Evolutionary conservation across 2,113 vertebrate genomes (phyloP).

Genomic region (Dascyllus trimaculatus): DNA sequence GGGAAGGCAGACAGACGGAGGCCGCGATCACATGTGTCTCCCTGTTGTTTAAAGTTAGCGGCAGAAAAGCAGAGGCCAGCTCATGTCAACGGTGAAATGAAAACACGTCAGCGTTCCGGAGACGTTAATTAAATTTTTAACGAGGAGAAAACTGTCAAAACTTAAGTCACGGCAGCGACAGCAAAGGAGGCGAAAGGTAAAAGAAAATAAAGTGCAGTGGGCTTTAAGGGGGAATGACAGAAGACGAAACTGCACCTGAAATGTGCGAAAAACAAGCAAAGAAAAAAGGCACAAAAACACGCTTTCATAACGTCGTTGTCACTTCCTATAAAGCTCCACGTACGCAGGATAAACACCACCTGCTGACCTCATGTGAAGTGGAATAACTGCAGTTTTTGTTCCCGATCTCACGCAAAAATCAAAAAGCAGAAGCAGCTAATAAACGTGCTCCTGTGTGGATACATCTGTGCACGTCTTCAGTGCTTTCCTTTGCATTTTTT

Average conservation of each 20-base stretch:
- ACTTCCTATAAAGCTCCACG: neutral
- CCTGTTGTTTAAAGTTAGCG: neutral
- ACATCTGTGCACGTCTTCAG: too few relatives aligned
- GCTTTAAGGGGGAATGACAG: neutral
- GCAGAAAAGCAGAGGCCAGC: neutral
- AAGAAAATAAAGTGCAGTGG: too few relatives aligned
- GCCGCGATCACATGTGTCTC: constrained; percentile 5
- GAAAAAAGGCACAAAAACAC: neutral
- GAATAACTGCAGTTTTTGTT: constrained; percentile 5
- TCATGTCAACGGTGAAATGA: neutral
- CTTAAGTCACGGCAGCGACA: neutral
- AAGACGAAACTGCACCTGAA: neutral
- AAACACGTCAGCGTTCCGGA: too few relatives aligned
- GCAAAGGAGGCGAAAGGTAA: neutral
- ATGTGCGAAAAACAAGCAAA: constrained; percentile 24
- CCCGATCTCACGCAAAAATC: neutral
- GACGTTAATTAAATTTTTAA: neutral
- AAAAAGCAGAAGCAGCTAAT: too few relatives aligned
- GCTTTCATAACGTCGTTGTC: neutral
- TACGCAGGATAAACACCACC: constrained; percentile 1
- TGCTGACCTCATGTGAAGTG: neutral
- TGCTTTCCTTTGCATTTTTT: neutral
- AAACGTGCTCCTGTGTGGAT: too few relatives aligned
- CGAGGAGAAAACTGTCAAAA: neutral
- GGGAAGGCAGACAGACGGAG: constrained; percentile 41